Percentiles rank a stretch among this genome's conserved stretches.
These are phyloP conservation scores for Aporophyla lueneburgensis DNA, from an alignment of 2,888 invertebrate genomes.

Conservation along the genomic window DNA sequence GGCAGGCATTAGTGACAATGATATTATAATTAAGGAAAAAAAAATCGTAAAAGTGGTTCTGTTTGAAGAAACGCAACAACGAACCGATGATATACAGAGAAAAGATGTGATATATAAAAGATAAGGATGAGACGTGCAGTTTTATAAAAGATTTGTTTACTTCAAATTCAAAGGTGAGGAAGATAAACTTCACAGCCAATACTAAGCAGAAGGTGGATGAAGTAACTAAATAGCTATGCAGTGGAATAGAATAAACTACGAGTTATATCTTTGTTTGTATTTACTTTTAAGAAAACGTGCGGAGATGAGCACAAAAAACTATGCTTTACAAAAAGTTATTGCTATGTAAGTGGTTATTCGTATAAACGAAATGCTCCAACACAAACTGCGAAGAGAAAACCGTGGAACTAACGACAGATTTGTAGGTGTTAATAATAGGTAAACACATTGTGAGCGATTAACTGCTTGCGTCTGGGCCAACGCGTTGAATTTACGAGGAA, in stretches of 20 bases:
- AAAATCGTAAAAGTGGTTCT: neutral
- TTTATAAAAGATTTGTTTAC: neutral
- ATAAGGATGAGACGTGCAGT: neutral
- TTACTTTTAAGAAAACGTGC: constrained; percentile 9
- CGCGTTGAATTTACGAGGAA: constrained; percentile 68
- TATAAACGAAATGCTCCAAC: constrained; percentile 25
- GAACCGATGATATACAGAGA: neutral
- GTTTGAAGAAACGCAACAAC: neutral
- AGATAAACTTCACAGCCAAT: constrained; percentile 2
- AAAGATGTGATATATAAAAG: neutral
- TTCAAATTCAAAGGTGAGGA: neutral
- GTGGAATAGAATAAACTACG: constrained; percentile 11
- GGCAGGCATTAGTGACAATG: neutral
- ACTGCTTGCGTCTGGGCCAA: constrained; percentile 71
- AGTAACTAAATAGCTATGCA: neutral
- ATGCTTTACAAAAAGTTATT: constrained; percentile 29
- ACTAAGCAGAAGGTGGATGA: neutral
- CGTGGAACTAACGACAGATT: constrained; percentile 70
- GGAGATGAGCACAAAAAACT: neutral
- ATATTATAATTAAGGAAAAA: neutral
- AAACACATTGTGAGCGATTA: constrained; percentile 74
- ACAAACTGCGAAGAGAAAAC: constrained; percentile 59
- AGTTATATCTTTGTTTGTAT: constrained; percentile 16
- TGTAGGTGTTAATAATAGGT: constrained; percentile 74
- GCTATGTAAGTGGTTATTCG: constrained; percentile 31